phyloP scores from a whole-genome alignment of 2,113 vertebrate species.

The Chinchilla lanigera region DNA sequence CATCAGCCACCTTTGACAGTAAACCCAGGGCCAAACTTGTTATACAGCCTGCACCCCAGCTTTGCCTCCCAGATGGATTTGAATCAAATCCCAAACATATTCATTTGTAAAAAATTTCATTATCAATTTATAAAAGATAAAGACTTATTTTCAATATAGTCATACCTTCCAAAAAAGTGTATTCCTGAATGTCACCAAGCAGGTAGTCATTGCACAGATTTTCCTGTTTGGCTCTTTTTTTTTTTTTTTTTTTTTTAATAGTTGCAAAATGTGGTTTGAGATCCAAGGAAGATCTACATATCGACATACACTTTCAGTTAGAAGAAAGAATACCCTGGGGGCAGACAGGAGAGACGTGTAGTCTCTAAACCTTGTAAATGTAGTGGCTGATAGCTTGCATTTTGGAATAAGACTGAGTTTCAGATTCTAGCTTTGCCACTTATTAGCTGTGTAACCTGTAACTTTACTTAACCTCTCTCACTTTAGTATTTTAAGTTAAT shows the following conservation, averaged over 20 bases:
- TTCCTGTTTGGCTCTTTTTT: neutral
- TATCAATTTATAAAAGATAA: neutral
- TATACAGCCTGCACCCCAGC: neutral
- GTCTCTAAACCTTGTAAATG: neutral
- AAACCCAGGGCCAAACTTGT: neutral
- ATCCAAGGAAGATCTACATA: neutral
- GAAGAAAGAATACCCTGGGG: neutral
- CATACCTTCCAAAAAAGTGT: neutral
- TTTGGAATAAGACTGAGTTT: neutral
- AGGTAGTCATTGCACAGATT: neutral
- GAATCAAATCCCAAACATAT: neutral
- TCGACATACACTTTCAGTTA: neutral
- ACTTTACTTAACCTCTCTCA: neutral
- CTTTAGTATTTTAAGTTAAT: neutral
- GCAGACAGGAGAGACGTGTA: neutral
- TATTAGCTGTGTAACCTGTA: neutral
- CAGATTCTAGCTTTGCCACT: neutral
- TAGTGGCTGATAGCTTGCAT: neutral
- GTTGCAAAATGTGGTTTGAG: neutral
- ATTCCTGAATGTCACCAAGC: neutral
- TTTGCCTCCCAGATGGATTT: neutral
- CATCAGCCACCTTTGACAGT: neutral
- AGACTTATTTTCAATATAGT: constrained; percentile 31
- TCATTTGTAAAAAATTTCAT: neutral
- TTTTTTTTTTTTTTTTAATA: neutral